Evolutionary conservation across 2,113 vertebrate species (phyloP).

Genomic region (Hylia prasina): DNA sequence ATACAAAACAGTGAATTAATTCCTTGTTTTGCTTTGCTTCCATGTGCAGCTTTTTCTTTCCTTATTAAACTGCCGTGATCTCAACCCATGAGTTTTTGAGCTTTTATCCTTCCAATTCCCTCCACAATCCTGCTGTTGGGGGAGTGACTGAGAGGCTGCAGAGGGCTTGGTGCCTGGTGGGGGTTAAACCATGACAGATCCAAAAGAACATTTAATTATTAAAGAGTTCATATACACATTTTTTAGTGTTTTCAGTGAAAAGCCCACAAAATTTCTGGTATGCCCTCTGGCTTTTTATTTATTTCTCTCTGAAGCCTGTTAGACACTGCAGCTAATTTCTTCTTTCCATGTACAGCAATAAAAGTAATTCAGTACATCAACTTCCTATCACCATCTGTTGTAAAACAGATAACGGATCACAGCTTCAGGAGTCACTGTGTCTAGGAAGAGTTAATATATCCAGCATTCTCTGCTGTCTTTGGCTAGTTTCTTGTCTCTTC

Average conservation of each 20-base stretch:
- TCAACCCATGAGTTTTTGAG: neutral
- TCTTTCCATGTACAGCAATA: neutral
- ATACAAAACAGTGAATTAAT: neutral
- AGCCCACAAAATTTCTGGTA: neutral
- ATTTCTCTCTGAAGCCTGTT: neutral
- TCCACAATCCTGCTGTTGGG: neutral
- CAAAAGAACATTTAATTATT: neutral
- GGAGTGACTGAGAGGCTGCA: neutral
- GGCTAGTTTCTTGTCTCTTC: neutral
- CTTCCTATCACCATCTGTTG: neutral
- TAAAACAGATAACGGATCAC: neutral
- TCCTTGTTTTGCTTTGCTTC: neutral
- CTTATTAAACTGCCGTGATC: neutral
- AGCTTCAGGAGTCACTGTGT: neutral
- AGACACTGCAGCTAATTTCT: neutral
- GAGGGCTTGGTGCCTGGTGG: neutral
- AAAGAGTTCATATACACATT: neutral
- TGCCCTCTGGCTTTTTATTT: neutral
- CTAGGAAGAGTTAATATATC: neutral
- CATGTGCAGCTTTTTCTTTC: neutral
- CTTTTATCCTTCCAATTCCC: neutral
- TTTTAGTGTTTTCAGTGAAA: neutral
- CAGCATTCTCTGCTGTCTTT: neutral
- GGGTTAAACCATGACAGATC: neutral
- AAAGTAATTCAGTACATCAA: neutral